These are phyloP conservation scores for Ornithorhynchus anatinus DNA, from an alignment of 2,113 vertebrate genomes.

Conservation along the genomic window DNA sequence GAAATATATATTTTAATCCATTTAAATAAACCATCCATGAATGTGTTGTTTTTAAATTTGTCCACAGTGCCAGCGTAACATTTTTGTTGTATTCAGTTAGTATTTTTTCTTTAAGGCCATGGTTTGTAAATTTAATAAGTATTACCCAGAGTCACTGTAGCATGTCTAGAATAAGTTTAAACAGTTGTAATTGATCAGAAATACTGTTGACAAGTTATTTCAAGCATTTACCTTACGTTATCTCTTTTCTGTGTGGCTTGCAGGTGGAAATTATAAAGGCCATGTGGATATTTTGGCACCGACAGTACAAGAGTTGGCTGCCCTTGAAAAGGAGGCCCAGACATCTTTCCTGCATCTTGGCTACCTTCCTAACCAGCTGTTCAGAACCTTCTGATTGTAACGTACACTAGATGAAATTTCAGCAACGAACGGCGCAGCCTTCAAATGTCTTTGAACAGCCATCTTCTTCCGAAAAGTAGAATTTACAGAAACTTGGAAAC, in stretches of 20 bases:
- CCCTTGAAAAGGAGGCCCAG: constrained; percentile 95
- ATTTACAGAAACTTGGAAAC: constrained; percentile 30
- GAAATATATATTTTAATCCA: no score
- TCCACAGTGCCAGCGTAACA: no score
- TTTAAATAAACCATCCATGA: no score
- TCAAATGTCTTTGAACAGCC: constrained; percentile 30
- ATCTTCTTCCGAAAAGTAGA: constrained; percentile 32
- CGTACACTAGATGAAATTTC: constrained; percentile 25
- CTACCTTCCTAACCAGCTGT: constrained; percentile 95
- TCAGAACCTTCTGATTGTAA: constrained; percentile 86
- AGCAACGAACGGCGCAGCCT: constrained; percentile 34
- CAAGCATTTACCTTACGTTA: constrained; percentile 6
- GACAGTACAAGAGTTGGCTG: constrained; percentile 90
- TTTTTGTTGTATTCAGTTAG: no score
- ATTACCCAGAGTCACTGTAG: background rate
- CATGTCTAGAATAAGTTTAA: constrained; percentile 8
- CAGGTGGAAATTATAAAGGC: constrained; percentile 92
- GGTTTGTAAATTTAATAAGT: no score
- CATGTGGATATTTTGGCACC: constrained; percentile 95
- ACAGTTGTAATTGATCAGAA: background rate
- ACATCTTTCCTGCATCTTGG: constrained; percentile 95
- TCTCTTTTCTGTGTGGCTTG: constrained; percentile 35
- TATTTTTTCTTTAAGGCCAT: no score
- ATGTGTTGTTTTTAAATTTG: no score
- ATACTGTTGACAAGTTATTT: constrained; percentile 23